A percentile compares a stretch with the other conserved stretches of the same genome.
Conservation (phyloP, 2,113 vertebrate species). For the Eclectus roratus region DNA sequence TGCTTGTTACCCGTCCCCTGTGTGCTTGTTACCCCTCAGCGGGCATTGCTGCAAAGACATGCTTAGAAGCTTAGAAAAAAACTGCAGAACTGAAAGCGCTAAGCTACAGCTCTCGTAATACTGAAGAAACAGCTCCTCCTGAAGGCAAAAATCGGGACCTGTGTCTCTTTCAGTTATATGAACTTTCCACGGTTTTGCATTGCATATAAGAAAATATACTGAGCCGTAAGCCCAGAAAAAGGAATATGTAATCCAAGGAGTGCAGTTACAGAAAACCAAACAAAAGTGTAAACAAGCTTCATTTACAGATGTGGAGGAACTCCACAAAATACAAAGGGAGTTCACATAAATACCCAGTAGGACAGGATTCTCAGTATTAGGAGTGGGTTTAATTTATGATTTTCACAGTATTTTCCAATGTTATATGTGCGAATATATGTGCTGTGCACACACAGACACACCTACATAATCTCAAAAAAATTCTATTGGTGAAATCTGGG, state of each 20-base stretch:
- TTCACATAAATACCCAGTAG: neutral
- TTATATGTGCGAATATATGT: neutral
- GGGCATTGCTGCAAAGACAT: rapidly evolving
- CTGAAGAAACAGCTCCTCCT: conserved; percentile 9
- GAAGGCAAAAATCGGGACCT: neutral
- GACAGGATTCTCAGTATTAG: neutral
- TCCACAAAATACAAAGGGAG: neutral
- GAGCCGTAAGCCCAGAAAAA: neutral
- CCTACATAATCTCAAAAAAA: neutral
- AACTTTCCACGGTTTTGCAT: neutral
- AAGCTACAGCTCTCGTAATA: neutral
- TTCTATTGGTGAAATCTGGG: neutral
- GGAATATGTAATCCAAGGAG: neutral
- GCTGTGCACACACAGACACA: neutral
- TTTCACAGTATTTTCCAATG: neutral
- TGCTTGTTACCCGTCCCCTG: neutral
- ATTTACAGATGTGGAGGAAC: neutral
- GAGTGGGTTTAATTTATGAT: neutral
- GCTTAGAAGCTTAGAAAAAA: neutral
- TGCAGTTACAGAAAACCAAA: neutral
- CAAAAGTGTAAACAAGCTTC: neutral
- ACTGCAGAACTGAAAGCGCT: neutral
- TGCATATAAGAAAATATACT: neutral
- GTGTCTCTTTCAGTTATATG: neutral
- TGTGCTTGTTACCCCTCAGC: neutral